Percentiles rank a stretch among this genome's conserved stretches.
Conservation (phyloP, 2,797 vertebrate genomes). For the Manis pentadactyla region DNA sequence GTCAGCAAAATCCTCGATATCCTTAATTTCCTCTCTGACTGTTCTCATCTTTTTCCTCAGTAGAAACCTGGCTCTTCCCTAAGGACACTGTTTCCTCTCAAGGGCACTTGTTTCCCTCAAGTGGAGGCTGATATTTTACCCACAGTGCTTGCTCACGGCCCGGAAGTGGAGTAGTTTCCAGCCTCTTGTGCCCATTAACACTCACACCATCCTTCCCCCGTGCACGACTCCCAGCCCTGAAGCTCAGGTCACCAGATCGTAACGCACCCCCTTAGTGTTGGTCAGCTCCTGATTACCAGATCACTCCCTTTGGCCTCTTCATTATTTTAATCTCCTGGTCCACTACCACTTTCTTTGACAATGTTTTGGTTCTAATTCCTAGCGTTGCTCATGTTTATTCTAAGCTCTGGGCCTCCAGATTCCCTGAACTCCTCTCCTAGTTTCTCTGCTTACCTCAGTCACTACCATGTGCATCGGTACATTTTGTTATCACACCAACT, state of each 20-base stretch:
- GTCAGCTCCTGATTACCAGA: neutral
- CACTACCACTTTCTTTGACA: neutral
- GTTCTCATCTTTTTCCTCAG: neutral
- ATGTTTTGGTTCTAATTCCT: neutral
- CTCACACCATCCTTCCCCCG: neutral
- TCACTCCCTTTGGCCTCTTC: neutral
- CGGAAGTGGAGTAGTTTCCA: neutral
- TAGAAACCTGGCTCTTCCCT: neutral
- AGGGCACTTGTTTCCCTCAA: neutral
- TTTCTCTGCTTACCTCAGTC: neutral
- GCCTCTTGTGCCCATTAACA: neutral
- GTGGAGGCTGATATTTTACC: neutral
- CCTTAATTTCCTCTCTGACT: neutral
- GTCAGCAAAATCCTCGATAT: neutral
- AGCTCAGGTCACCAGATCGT: neutral
- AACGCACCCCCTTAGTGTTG: neutral
- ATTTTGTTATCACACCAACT: neutral
- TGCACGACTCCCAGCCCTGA: neutral
- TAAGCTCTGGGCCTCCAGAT: neutral
- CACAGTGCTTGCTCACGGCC: neutral
- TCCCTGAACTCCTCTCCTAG: neutral
- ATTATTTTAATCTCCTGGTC: neutral
- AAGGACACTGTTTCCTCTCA: neutral
- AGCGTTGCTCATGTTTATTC: neutral
- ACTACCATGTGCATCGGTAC: neutral